A percentile compares a stretch with the other conserved stretches of the same genome.
Evolutionary conservation across 2,113 vertebrate species (phyloP).

Genomic region (Brachyistius frenatus): DNA sequence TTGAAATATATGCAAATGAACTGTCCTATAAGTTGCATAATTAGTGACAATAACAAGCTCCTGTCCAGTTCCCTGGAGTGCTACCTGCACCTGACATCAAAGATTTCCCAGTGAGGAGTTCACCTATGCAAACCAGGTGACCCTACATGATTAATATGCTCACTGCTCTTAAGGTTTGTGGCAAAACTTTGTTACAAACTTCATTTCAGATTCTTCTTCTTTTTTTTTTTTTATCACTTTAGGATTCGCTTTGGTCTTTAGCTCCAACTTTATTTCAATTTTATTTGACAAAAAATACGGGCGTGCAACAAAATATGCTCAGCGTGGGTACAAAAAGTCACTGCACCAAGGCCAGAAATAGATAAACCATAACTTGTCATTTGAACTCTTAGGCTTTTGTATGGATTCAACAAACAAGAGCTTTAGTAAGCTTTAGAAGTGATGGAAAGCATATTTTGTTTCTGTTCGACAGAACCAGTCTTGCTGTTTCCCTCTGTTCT

Average conservation of each 20-base stretch:
- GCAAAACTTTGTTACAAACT: conserved; percentile 32
- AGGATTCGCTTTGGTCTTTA: background rate
- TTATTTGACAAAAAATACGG: background rate
- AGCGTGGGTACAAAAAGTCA: too few species aligned
- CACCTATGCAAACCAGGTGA: conserved; percentile 12
- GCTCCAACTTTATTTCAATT: background rate
- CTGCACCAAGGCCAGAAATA: background rate
- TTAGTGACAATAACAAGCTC: conserved; percentile 37
- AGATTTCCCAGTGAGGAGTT: conserved; percentile 44
- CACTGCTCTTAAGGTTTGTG: conserved; percentile 14
- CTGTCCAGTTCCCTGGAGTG: conserved; percentile 7
- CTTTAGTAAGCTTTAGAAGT: background rate
- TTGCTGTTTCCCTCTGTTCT: background rate
- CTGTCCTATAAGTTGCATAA: conserved; percentile 15
- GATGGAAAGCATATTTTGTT: background rate
- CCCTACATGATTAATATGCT: conserved; percentile 41
- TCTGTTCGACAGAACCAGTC: background rate
- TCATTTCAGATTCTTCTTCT: background rate
- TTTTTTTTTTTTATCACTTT: background rate
- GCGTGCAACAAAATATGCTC: background rate
- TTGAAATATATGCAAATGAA: conserved; percentile 35
- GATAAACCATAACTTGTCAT: background rate
- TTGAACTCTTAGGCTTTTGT: background rate
- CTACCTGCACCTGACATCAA: conserved; percentile 16
- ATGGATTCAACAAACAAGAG: background rate